Conservation (phyloP, 2,888 invertebrate species). For the Dyspetes luteomarginatus region DNA sequence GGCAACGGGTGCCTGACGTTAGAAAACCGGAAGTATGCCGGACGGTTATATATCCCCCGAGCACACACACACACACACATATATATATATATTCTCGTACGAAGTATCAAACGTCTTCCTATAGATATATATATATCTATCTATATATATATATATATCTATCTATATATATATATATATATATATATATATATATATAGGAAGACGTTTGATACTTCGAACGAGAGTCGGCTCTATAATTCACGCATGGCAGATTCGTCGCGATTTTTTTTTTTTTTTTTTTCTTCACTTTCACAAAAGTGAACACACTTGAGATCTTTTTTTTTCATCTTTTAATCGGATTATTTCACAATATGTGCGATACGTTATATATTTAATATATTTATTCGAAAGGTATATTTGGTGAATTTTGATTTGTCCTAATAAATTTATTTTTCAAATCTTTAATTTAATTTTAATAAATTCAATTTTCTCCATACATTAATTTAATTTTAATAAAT, state of each 20-base stretch:
- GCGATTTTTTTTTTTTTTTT: conserved; percentile 65
- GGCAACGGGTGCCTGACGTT: conserved; percentile 62
- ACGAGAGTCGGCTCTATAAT: conserved; percentile 71
- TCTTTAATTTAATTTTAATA: too few relatives aligned
- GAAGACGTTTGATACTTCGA: conserved; percentile 71
- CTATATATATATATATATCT: too few relatives aligned
- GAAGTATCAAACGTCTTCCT: too few relatives aligned
- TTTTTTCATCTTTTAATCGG: neutral
- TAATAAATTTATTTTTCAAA: too few relatives aligned
- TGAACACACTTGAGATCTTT: conserved; percentile 6
- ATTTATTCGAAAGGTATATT: neutral
- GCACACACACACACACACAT: too few relatives aligned
- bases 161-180: too few relatives aligned
- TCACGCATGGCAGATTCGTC: conserved; percentile 80
- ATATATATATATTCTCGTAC: too few relatives aligned
- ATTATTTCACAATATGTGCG: neutral
- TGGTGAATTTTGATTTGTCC: neutral
- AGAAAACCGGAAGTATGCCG: conserved; percentile 78
- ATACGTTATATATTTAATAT: neutral
- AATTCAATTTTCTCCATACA: too few relatives aligned
- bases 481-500: too few relatives aligned
- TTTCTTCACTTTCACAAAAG: conserved; percentile 77
- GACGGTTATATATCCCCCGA: conserved; percentile 65
- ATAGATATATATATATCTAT: too few relatives aligned
- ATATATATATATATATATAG: too few relatives aligned